Evolutionary conservation across 2,888 invertebrate genomes (phyloP).

Genomic region (Hedya salicella): DNA sequence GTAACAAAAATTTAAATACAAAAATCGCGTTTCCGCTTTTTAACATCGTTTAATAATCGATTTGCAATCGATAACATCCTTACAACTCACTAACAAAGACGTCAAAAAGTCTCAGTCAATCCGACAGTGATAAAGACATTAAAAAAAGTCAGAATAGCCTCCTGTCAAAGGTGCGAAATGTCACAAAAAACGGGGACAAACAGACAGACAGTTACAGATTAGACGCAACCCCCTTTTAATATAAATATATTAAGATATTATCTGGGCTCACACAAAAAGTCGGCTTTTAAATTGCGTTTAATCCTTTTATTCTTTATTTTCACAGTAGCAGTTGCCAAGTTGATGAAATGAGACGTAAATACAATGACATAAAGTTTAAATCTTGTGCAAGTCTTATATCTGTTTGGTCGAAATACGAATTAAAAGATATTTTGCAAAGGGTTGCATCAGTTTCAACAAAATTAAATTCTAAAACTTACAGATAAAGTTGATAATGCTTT

Average conservation of each 20-base stretch:
- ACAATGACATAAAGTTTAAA: conserved; percentile 14
- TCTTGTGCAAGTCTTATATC: neutral
- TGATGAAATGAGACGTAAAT: conserved; percentile 7
- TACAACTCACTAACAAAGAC: conserved; percentile 2
- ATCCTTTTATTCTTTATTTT: conserved; percentile 68
- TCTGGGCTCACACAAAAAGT: conserved; percentile 67
- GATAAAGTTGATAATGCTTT: neutral
- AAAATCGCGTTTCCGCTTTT: neutral
- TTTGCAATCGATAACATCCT: conserved; percentile 32
- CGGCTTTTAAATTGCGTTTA: conserved; percentile 70
- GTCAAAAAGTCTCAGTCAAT: conserved; percentile 35
- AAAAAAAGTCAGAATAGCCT: conserved; percentile 57
- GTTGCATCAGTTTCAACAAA: conserved; percentile 9
- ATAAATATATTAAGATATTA: conserved; percentile 82
- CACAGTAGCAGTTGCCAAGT: neutral
- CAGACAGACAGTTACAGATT: conserved; percentile 81
- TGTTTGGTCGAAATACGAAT: conserved; percentile 6
- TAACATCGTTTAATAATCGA: conserved; percentile 23
- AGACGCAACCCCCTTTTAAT: conserved; percentile 75
- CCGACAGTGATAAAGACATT: conserved; percentile 39
- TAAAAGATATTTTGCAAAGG: conserved; percentile 39
- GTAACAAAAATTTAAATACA: neutral
- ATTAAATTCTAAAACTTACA: conserved; percentile 40
- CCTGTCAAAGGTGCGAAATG: conserved; percentile 74
- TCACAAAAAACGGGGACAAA: conserved; percentile 59